Percentiles rank a stretch among this genome's conserved stretches.
These are phyloP conservation scores for Smittia aterrima DNA, from an alignment of 2,888 invertebrate genomes.

Conservation along the genomic window DNA sequence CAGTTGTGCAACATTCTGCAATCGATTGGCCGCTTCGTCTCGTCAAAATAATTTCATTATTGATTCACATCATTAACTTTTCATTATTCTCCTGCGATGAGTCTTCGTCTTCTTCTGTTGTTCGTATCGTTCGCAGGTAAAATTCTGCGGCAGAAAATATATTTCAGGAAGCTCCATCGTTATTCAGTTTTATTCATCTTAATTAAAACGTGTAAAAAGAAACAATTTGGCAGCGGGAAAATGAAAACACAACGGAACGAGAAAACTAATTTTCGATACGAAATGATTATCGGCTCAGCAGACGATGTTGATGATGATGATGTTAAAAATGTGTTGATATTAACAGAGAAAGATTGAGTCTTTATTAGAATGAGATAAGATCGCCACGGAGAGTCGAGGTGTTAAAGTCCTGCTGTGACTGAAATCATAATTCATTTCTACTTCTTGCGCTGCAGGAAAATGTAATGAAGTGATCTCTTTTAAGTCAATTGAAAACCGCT, in stretches of 20 bases:
- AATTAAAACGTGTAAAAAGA: conserved; percentile 23
- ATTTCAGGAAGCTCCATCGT: conserved; percentile 12
- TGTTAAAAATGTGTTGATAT: conserved; percentile 11
- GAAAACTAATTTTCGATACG: conserved; percentile 10
- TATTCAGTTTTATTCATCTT: not conserved
- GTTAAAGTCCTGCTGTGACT: conserved; percentile 14
- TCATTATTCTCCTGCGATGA: not conserved
- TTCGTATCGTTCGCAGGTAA: not conserved
- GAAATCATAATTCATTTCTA: not conserved
- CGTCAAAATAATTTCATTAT: not conserved
- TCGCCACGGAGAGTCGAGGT: not conserved
- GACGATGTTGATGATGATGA: not conserved
- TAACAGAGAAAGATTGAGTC: not conserved
- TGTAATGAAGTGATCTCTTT: conserved; percentile 9
- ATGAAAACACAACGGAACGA: not conserved
- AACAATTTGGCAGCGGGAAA: not conserved
- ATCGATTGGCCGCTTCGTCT: too few relatives aligned
- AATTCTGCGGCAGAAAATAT: not conserved
- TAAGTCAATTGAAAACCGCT: conserved; percentile 11
- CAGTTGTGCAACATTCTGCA: too few relatives aligned
- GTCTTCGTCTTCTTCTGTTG: not conserved
- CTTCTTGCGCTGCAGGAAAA: not conserved
- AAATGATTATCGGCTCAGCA: conserved; percentile 2
- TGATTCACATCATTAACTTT: not conserved
- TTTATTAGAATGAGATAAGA: conserved; percentile 5